Conservation (phyloP, 1,140 invertebrate genomes). For the Coelopa frigida region DNA sequence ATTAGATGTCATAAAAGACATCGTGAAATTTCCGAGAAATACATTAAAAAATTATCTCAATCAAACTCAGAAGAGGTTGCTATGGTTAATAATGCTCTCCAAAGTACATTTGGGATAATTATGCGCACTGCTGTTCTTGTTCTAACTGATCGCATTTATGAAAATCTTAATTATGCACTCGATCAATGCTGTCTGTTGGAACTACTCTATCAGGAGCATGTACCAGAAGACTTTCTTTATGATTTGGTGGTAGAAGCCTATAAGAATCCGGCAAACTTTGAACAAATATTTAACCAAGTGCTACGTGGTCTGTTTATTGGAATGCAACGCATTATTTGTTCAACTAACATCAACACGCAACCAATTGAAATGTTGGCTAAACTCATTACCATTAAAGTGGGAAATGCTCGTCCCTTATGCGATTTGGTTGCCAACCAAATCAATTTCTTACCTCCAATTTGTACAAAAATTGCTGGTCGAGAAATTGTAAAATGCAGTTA, state of each 20-base stretch:
- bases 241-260: slow-evolving; percentile 54
- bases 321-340: slow-evolving; percentile 63
- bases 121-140: slow-evolving; percentile 29
- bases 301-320: slow-evolving; percentile 59
- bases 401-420: slow-evolving; percentile 65
- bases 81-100: slow-evolving; percentile 2
- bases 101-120: slow-evolving; percentile 14
- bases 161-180: slow-evolving; percentile 24
- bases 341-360: slow-evolving; percentile 62
- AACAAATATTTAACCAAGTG: slow-evolving; percentile 63
- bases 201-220: slow-evolving; percentile 42
- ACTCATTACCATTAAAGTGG: slow-evolving; percentile 59
- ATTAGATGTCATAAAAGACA: slow-evolving; percentile 23
- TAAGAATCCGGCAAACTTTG: slow-evolving; percentile 58
- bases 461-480: slow-evolving; percentile 65
- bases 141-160: slow-evolving; percentile 33
- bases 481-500: slow-evolving; percentile 77
- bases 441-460: slow-evolving; percentile 68
- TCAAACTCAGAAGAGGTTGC: background rate
- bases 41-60: background rate
- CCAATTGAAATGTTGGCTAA: slow-evolving; percentile 61
- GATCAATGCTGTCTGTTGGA: slow-evolving; percentile 36
- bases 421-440: slow-evolving; percentile 63
- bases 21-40: background rate
- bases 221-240: slow-evolving; percentile 53